Evolutionary conservation across 2,113 vertebrate species (phyloP).

Genomic region (Chauna torquata): DNA sequence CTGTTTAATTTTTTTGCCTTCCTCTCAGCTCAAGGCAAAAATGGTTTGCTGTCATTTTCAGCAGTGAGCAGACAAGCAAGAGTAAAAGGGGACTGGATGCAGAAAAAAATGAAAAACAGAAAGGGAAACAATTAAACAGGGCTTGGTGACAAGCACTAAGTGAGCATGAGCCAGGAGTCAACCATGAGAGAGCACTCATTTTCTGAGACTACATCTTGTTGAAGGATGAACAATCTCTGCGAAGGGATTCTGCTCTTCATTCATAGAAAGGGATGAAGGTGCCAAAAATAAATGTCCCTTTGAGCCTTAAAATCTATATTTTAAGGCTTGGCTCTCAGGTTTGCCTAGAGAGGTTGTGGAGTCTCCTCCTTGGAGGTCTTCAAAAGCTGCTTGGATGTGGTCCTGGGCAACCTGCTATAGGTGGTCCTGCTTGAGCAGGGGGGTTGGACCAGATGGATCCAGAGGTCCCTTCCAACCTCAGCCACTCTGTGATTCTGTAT

Average conservation of each 20-base stretch:
- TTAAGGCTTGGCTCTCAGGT: not conserved
- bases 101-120: not conserved
- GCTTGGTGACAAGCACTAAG: not conserved
- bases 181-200: not conserved
- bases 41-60: not conserved
- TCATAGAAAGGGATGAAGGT: not conserved
- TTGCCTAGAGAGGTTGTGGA: not conserved
- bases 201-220: not conserved
- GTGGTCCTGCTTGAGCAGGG: not conserved
- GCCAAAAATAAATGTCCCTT: not conserved
- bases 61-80: not conserved
- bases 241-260: not conserved
- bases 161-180: not conserved
- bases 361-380: not conserved
- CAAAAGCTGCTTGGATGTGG: not conserved
- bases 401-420: not conserved
- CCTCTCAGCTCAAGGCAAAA: not conserved
- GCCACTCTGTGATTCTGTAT: not conserved
- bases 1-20: not conserved
- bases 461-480: not conserved
- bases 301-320: not conserved
- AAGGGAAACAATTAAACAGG: not conserved
- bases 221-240: not conserved
- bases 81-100: not conserved
- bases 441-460: not conserved